A percentile compares a stretch with the other conserved stretches of the same genome.
phyloP scores from a whole-genome alignment of 2,888 invertebrate species.

The Synanthedon myopaeformis region DNA sequence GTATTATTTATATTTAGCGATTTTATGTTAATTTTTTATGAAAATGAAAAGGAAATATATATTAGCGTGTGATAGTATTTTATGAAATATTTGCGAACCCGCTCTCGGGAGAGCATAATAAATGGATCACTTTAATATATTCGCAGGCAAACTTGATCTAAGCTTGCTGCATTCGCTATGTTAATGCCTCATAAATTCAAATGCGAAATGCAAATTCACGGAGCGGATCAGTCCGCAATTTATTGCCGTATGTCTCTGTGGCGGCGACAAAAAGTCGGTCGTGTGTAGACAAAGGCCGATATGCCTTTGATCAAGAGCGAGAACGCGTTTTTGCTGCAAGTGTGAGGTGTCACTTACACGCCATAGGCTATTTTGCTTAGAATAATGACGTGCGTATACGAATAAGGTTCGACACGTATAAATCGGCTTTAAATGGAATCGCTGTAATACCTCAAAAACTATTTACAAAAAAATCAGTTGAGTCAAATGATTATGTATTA shows the following conservation, averaged over 20 bases:
- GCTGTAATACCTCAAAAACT: too few relatives aligned
- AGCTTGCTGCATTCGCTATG: not conserved
- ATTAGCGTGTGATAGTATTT: not conserved
- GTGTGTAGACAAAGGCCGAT: not conserved
- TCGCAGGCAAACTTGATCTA: not conserved
- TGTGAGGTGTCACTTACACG: not conserved
- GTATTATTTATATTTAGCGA: too few relatives aligned
- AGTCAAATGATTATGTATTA: too few relatives aligned
- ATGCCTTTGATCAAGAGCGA: not conserved
- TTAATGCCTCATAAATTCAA: not conserved
- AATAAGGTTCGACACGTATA: too few relatives aligned
- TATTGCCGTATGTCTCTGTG: not conserved
- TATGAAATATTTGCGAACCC: not conserved
- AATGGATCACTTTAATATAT: not conserved
- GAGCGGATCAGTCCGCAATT: not conserved
- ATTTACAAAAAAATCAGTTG: too few relatives aligned
- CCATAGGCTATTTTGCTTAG: not conserved
- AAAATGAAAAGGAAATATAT: not conserved
- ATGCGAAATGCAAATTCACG: not conserved
- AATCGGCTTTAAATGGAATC: too few relatives aligned
- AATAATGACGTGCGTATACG: too few relatives aligned
- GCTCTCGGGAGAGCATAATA: not conserved
- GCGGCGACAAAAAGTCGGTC: not conserved
- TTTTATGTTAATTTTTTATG: not conserved
- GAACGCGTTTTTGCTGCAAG: not conserved